phyloP scores from a whole-genome alignment of 2,797 vertebrate species.

The Squalus acanthias region DNA sequence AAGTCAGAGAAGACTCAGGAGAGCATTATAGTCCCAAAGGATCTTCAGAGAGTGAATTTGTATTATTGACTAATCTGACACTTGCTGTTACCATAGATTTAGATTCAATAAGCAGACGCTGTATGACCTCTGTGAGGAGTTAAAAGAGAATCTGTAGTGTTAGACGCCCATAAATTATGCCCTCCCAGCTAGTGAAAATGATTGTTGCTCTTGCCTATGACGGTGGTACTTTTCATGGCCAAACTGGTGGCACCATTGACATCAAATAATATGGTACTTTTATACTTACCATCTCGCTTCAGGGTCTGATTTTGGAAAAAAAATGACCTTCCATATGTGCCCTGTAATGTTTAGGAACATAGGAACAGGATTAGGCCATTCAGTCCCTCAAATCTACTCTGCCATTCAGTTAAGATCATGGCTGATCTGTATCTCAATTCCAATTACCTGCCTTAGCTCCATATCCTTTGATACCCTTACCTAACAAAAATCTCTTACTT shows the following conservation, averaged over 20 bases:
- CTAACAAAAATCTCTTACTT: background rate
- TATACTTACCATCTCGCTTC: background rate
- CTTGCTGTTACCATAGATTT: conserved; percentile 17
- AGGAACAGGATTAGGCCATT: background rate
- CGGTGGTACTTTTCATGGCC: background rate
- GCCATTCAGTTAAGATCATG: background rate
- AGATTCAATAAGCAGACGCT: conserved; percentile 23
- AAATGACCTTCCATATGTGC: background rate
- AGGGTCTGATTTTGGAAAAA: background rate
- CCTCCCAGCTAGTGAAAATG: background rate
- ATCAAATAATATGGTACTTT: background rate
- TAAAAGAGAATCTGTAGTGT: background rate
- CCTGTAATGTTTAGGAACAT: background rate
- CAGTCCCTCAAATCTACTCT: background rate
- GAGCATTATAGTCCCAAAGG: background rate
- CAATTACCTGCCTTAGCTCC: background rate
- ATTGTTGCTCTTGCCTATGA: background rate
- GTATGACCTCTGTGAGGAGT: conserved; percentile 15
- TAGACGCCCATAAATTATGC: conserved; percentile 19
- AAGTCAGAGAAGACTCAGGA: background rate
- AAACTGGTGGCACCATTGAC: background rate
- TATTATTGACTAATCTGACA: conserved; percentile 35
- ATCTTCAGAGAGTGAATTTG: conserved; percentile 16
- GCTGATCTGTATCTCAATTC: background rate
- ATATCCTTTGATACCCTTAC: background rate